A percentile compares a stretch with the other conserved stretches of the same genome.
Evolutionary conservation across 2,797 vertebrate species (phyloP).

Genomic region (Lates japonicus): DNA sequence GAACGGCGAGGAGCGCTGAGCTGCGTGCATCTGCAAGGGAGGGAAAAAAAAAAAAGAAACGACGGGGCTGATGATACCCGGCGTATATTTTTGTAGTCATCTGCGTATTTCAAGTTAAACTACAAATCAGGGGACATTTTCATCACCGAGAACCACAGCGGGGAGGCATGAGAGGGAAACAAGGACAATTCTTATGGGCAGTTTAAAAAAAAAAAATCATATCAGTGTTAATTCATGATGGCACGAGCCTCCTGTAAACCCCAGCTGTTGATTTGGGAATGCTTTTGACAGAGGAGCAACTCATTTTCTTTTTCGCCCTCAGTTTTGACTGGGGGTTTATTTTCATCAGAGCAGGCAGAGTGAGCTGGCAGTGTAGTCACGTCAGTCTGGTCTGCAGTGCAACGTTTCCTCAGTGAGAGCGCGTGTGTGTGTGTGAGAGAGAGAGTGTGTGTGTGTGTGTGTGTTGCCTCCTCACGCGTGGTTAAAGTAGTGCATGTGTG

Average conservation of each 20-base stretch:
- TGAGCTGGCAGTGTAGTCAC: slow-evolving; percentile 78
- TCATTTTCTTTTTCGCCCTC: slow-evolving; percentile 45
- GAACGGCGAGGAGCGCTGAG: slow-evolving; percentile 73
- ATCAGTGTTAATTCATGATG: slow-evolving; percentile 28
- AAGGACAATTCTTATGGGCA: slow-evolving; percentile 44
- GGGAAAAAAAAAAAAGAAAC: slow-evolving; percentile 13
- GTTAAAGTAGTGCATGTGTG: slow-evolving; percentile 72
- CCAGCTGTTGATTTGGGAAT: slow-evolving; percentile 58
- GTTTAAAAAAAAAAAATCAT: slow-evolving; percentile 41
- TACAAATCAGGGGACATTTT: slow-evolving; percentile 83
- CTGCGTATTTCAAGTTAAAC: slow-evolving; percentile 81
- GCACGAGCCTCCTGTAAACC: slow-evolving; percentile 25
- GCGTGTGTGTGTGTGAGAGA: slow-evolving; percentile 18
- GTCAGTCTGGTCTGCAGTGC: slow-evolving; percentile 83
- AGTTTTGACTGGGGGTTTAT: slow-evolving; percentile 67
- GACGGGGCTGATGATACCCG: slow-evolving; percentile 70
- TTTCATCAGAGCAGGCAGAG: slow-evolving; percentile 62
- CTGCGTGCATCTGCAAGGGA: slow-evolving; percentile 82
- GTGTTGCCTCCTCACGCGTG: slow-evolving; percentile 65
- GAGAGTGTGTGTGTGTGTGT: slow-evolving; percentile 19
- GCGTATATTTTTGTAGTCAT: slow-evolving; percentile 80
- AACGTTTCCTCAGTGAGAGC: slow-evolving; percentile 66
- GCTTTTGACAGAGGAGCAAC: slow-evolving; percentile 47
- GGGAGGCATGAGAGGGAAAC: slow-evolving; percentile 26
- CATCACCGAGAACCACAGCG: slow-evolving; percentile 57